These are phyloP conservation scores for Monoplex corrugatus DNA, from an alignment of 2,888 invertebrate genomes.

Conservation along the genomic window DNA sequence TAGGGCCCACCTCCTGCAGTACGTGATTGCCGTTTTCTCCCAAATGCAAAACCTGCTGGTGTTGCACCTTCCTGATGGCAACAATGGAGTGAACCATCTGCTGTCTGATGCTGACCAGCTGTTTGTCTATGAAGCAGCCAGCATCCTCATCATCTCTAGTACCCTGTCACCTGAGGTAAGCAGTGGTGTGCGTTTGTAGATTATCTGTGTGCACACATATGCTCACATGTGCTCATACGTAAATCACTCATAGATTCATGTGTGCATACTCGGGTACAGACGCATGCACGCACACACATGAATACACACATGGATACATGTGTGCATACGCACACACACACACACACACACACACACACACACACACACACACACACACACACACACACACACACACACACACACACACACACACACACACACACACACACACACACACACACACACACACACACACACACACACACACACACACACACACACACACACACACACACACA, in stretches of 20 bases:
- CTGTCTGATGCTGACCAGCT: constrained; percentile 84
- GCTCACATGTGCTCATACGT: neutral
- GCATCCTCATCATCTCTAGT: constrained; percentile 84
- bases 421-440: neutral
- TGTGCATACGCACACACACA: neutral
- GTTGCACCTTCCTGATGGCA: constrained; percentile 81
- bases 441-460: neutral
- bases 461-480: neutral
- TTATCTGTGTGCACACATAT: neutral
- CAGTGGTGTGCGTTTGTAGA: neutral
- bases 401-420: neutral
- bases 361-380: neutral
- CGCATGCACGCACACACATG: too few species aligned
- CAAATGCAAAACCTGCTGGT: constrained; percentile 83
- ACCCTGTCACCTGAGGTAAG: constrained; percentile 82
- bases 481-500: neutral
- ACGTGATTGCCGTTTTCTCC: constrained; percentile 83
- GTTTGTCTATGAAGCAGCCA: constrained; percentile 85
- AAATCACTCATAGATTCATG: too few species aligned
- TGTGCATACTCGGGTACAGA: too few species aligned
- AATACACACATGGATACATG: neutral
- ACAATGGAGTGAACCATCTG: constrained; percentile 79
- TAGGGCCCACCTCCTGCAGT: constrained; percentile 81
- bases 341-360: constrained; percentile 11
- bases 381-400: neutral